Evolutionary conservation across 2,888 invertebrate genomes (phyloP).

Genomic region (Hypolimnas misippus): DNA sequence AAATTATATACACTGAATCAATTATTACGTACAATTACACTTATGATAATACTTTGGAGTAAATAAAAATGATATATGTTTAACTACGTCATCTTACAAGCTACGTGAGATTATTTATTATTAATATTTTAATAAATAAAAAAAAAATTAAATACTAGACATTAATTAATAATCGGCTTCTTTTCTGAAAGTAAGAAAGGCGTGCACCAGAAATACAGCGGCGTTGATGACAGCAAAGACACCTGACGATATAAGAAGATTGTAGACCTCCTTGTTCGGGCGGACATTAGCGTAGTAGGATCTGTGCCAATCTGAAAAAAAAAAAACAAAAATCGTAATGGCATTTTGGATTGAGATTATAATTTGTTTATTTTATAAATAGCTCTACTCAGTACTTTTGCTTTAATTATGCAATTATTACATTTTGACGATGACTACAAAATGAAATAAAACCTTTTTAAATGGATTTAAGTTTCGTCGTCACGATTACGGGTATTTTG

Average conservation of each 20-base stretch:
- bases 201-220: slow-evolving; percentile 85
- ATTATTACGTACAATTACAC: slow-evolving; percentile 30
- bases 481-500: no score
- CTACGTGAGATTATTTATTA: slow-evolving; percentile 11
- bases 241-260: slow-evolving; percentile 86
- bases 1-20: slow-evolving; percentile 41
- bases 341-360: no score
- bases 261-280: slow-evolving; percentile 87
- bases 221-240: slow-evolving; percentile 86
- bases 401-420: no score
- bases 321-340: slow-evolving; percentile 18
- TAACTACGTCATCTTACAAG: slow-evolving; percentile 14
- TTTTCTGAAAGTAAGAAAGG: slow-evolving; percentile 84
- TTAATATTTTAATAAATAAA: slow-evolving; percentile 9
- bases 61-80: slow-evolving; percentile 49
- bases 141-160: neutral
- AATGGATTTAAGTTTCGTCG: no score
- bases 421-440: no score
- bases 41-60: slow-evolving; percentile 47
- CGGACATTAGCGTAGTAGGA: slow-evolving; percentile 81
- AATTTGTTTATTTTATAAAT: no score
- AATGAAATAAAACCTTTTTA: no score
- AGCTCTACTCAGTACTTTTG: no score
- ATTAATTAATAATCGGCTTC: slow-evolving; percentile 75
- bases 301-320: slow-evolving; percentile 74